Evolutionary conservation across 2,797 vertebrate genomes (phyloP), one percentile per base, ranked within the genome.

Genomic region (Tiaroga cobitis): DNA sequence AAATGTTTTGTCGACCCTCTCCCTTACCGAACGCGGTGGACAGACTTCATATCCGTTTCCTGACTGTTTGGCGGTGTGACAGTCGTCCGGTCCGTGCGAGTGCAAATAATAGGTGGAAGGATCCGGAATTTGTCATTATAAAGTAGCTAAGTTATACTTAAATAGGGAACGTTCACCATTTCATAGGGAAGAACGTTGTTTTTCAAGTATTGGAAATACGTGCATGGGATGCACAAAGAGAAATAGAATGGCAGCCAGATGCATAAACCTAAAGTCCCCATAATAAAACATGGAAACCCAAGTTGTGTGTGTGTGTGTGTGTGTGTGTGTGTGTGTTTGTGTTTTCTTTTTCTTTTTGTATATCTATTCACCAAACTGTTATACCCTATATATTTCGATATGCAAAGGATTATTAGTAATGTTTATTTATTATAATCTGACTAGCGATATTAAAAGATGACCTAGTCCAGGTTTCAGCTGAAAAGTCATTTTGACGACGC

Each of bases 1-100:
- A 87, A 73, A 18, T 34, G 56, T 51, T 86, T 78, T 82, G 78
- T 87, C 81, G 37, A 37, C 70, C 79, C 61, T 74, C 89, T 91
- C 61, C 69, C 90, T 91, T 90, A 91, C 90, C 90, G 87, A 90
- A 88, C 85, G 88, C 87, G 75, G 63, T 81, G 70, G 43, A 68
- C 24, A 86, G 49, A 83, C 68, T 85, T 84, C 87, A 89, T 86
- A 79, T 87, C 89, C 89, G 86, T 72, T 68, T 89, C 82, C 88
- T 65, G 78, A 69, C n/a, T 74, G 49, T 41, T 54, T 54, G 68
- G 15, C 41, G 74, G 86, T 73, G 75, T 63, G 49, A 32, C 16
- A 54, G 41, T 37, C 69, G 24, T 32, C 3, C 15, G 15, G 76
- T 83, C 85, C 89, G 89, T 81, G 83, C 51, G 32, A 65, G 8